Evolutionary conservation across 2,113 vertebrate species (phyloP).

Genomic region (Dicrurus megarhynchus): DNA sequence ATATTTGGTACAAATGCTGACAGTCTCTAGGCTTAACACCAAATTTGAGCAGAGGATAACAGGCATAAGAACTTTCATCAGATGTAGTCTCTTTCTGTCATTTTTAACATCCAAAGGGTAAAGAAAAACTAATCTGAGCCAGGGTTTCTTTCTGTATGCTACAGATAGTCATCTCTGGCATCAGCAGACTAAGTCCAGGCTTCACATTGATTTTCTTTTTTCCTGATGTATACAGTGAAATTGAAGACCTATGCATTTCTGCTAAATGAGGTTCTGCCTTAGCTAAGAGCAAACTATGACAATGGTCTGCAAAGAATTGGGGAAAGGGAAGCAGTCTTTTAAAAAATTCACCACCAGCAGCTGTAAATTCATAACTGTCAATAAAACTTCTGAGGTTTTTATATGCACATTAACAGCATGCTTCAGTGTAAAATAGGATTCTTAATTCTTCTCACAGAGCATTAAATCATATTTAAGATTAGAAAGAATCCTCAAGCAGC

Average conservation of each 20-base stretch:
- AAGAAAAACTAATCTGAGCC: neutral
- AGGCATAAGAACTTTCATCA: neutral
- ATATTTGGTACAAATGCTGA: neutral
- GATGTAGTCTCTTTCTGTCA: neutral
- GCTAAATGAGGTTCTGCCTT: slow-evolving; percentile 14
- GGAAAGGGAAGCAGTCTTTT: neutral
- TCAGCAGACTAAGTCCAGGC: slow-evolving; percentile 1
- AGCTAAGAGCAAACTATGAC: neutral
- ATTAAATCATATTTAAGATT: slow-evolving; percentile 45
- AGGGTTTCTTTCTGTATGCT: neutral
- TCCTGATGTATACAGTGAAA: slow-evolving; percentile 14
- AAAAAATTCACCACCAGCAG: neutral
- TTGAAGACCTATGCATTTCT: slow-evolving; percentile 21
- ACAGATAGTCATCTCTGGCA: slow-evolving; percentile 22
- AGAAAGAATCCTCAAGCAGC: neutral
- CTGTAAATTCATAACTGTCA: slow-evolving; percentile 54
- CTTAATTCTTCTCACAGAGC: slow-evolving; percentile 48
- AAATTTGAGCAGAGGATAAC: neutral
- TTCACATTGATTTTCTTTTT: slow-evolving; percentile 37
- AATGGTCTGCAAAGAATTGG: neutral
- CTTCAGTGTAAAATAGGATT: slow-evolving; percentile 56
- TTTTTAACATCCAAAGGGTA: neutral
- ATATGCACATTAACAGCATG: slow-evolving; percentile 32
- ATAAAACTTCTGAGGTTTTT: slow-evolving; percentile 48
- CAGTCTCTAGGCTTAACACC: neutral